These are phyloP conservation scores for Thymallus thymallus DNA, from an alignment of 2,113 vertebrate species.

Conservation along the genomic window DNA sequence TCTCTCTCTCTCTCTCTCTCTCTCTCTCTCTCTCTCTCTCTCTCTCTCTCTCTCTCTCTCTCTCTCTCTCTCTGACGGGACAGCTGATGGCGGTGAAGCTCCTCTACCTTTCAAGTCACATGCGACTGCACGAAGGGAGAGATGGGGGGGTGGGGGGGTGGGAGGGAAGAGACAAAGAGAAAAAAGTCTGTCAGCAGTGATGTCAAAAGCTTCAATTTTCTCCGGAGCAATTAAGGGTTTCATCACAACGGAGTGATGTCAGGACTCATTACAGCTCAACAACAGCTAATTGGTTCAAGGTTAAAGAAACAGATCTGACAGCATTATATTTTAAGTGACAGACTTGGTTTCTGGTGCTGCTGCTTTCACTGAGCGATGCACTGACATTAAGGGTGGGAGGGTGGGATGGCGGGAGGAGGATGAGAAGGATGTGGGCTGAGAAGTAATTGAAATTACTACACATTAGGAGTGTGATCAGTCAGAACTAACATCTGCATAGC, in stretches of 20 bases:
- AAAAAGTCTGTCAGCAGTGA: conserved; percentile 75
- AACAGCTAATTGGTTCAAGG: conserved; percentile 83
- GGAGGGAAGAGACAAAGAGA: conserved; percentile 25
- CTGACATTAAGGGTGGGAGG: conserved; percentile 61
- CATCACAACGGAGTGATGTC: conserved; percentile 78
- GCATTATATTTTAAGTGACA: conserved; percentile 82
- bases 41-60: conserved; percentile 14
- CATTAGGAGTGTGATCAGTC: conserved; percentile 52
- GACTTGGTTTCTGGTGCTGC: conserved; percentile 64
- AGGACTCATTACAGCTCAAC: conserved; percentile 78
- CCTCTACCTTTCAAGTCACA: conserved; percentile 78
- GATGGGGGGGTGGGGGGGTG: not conserved
- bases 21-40: not conserved
- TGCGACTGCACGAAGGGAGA: conserved; percentile 62
- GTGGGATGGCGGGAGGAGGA: conserved; percentile 34
- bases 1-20: not conserved
- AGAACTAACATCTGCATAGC: conserved; percentile 12
- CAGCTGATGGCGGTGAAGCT: conserved; percentile 77
- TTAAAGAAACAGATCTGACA: conserved; percentile 82
- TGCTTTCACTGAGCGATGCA: conserved; percentile 59
- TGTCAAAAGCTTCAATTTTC: conserved; percentile 79
- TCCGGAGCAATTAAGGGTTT: conserved; percentile 81
- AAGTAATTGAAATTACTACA: conserved; percentile 53
- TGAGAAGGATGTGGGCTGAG: conserved; percentile 31
- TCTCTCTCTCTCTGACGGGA: conserved; percentile 66